Evolutionary conservation across 2,888 invertebrate genomes (phyloP), one percentile per base, ranked within the genome.

Genomic region (Gandaritis pyraliata): DNA sequence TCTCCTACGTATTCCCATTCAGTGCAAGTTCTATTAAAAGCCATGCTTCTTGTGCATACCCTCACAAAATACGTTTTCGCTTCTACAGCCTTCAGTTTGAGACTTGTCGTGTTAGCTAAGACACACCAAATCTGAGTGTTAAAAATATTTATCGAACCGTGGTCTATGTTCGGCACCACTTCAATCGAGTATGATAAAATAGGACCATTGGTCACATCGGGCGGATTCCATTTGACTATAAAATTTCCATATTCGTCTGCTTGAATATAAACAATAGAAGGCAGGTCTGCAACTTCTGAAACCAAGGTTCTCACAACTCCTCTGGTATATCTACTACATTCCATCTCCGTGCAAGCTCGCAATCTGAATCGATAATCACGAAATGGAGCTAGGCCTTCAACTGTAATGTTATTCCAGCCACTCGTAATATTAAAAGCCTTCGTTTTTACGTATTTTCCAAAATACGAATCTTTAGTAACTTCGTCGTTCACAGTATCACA

Each of bases 281-380:
- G 82, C 41, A 82, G 70, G 64, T 91, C 90, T 18, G 85, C 87
- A 36, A 72, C 75, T 16, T 76, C 68, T 10, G 78, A 77, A 18
- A 75, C 63, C 30, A 83, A 70, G 1, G 91, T 92, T 65, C 86
- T 80, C 0, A 90, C 86, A 0, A 83, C 80, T 30, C 77, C 80
- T 60, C 83, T 81, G 29, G 81, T 74, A 30, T 85, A 85, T 69
- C 85, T 78, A 55, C 92, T 91, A 51, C 92, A 92, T 11, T 59
- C 51, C 2, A 70, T 59, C 5, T 69, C 66, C 49, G 78, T 75
- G 67, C 92, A 92, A 38, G 88, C 85, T 61, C 90, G 77, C 56
- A 92, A 71, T 60, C 82, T 76, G 66, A 91, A 86, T 58, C 79
- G 85, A 58, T 91, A 92, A 71, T 90, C 90, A 68, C 90, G 78